Conservation (phyloP, 2,113 vertebrate genomes). For the Amia ocellicauda region DNA sequence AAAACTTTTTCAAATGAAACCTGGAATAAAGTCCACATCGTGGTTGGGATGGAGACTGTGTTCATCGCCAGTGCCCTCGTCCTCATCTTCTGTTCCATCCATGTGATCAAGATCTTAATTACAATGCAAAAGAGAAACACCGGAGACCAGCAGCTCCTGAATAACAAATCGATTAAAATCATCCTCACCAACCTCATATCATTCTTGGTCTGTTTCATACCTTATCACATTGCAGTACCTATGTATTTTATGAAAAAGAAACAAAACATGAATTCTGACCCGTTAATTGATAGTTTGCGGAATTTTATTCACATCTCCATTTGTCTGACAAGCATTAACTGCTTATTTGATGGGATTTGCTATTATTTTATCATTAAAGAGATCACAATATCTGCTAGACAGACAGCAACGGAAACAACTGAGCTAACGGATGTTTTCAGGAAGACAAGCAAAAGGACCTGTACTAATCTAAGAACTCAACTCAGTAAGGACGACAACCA, state of each 20-base stretch:
- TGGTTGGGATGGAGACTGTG: constrained; percentile 35
- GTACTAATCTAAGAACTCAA: too few species aligned
- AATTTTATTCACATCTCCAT: constrained; percentile 47
- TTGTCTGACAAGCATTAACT: constrained; percentile 64
- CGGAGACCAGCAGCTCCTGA: constrained; percentile 19
- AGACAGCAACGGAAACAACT: constrained; percentile 8
- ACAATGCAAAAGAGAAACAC: constrained; percentile 34
- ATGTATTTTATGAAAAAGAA: constrained; percentile 55
- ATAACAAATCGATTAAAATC: constrained; percentile 52
- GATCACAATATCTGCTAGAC: constrained; percentile 36
- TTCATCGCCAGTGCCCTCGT: constrained; percentile 39
- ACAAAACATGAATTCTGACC: fast-evolving
- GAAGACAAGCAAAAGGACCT: too few species aligned
- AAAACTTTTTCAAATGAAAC: constrained; percentile 48
- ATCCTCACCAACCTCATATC: constrained; percentile 50
- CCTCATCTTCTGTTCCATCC: constrained; percentile 55
- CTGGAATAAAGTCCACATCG: constrained; percentile 41
- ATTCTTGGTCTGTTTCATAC: constrained; percentile 62
- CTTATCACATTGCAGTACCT: constrained; percentile 52
- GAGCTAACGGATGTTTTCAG: too few species aligned
- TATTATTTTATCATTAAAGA: constrained; percentile 67
- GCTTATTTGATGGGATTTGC: constrained; percentile 57
- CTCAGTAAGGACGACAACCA: too few species aligned
- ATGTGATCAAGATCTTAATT: constrained; percentile 32
- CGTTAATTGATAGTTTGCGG: constrained; percentile 22